Conservation (phyloP, 2,888 invertebrate genomes). For the Torymus aiolomorphi region DNA sequence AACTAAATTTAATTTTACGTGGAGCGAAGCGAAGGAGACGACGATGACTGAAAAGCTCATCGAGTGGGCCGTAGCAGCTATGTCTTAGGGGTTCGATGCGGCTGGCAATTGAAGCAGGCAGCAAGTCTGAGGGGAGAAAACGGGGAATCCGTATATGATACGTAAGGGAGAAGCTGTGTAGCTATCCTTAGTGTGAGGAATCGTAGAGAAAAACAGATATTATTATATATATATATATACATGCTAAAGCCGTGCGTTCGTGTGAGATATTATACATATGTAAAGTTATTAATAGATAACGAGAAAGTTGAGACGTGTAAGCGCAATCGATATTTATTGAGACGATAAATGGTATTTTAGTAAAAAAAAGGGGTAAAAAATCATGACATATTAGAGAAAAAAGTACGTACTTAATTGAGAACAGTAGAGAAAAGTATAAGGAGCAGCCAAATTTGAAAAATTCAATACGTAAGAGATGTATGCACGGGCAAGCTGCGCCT, state of each 20-base stretch:
- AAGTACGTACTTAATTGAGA: not conserved
- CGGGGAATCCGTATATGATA: constrained; percentile 11
- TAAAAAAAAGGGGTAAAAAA: constrained; percentile 34
- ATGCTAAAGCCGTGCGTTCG: constrained; percentile 45
- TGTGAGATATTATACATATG: constrained; percentile 57
- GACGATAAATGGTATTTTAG: constrained; percentile 41
- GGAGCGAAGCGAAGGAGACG: not conserved
- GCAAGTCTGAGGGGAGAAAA: constrained; percentile 29
- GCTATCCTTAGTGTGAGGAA: constrained; percentile 22
- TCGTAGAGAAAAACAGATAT: constrained; percentile 30
- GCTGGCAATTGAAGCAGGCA: constrained; percentile 39
- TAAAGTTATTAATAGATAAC: constrained; percentile 51
- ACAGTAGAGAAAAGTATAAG: constrained; percentile 23
- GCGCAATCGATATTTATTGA: constrained; percentile 37
- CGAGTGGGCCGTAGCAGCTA: constrained; percentile 23
- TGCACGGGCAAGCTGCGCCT: constrained; percentile 28
- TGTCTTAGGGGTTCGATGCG: no score
- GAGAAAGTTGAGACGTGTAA: constrained; percentile 44
- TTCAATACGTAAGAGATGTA: constrained; percentile 47
- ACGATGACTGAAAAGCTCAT: constrained; percentile 11
- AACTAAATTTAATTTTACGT: constrained; percentile 29
- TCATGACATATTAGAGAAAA: constrained; percentile 39
- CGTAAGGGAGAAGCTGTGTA: constrained; percentile 7
- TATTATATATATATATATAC: not conserved
- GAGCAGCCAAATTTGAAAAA: constrained; percentile 45